Evolutionary conservation across 2,113 vertebrate genomes (phyloP).

Genomic region (Pholis gunnellus): DNA sequence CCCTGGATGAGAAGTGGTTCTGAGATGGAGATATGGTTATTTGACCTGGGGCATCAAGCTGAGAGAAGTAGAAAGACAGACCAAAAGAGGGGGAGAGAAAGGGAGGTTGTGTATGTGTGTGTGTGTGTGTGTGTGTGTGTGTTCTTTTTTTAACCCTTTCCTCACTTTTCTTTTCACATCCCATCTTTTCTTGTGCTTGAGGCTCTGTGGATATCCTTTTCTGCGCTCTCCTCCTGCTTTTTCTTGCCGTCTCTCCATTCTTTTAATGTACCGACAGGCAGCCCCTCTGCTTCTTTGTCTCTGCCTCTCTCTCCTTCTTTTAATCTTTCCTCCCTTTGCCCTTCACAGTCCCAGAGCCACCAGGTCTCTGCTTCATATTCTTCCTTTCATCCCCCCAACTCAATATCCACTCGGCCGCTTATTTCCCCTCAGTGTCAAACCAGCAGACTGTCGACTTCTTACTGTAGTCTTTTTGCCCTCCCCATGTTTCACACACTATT

Average conservation of each 20-base stretch:
- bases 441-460: slow-evolving; percentile 17
- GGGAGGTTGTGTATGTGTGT: slow-evolving; percentile 12
- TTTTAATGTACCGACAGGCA: slow-evolving; percentile 42
- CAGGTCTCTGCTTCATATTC: slow-evolving; percentile 30
- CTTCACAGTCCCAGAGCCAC: slow-evolving; percentile 42
- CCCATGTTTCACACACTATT: neutral
- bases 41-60: slow-evolving; percentile 73
- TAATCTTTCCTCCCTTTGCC: slow-evolving; percentile 46
- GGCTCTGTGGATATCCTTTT: slow-evolving; percentile 47
- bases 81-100: slow-evolving; percentile 46
- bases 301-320: slow-evolving; percentile 43
- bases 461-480: slow-evolving; percentile 4
- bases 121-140: slow-evolving; percentile 6
- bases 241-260: slow-evolving; percentile 17
- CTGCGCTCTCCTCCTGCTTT: slow-evolving; percentile 14
- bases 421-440: slow-evolving; percentile 48
- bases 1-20: slow-evolving; percentile 67
- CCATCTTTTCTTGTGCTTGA: slow-evolving; percentile 49
- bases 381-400: slow-evolving; percentile 30
- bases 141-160: slow-evolving; percentile 58
- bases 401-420: slow-evolving; percentile 25
- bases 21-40: slow-evolving; percentile 79
- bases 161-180: slow-evolving; percentile 39
- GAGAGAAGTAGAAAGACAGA: slow-evolving; percentile 69
- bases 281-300: slow-evolving; percentile 24